Evolutionary conservation across 2,888 invertebrate species (phyloP), one percentile per base, ranked within the genome.

Genomic region (Hypercompe scribonia): DNA sequence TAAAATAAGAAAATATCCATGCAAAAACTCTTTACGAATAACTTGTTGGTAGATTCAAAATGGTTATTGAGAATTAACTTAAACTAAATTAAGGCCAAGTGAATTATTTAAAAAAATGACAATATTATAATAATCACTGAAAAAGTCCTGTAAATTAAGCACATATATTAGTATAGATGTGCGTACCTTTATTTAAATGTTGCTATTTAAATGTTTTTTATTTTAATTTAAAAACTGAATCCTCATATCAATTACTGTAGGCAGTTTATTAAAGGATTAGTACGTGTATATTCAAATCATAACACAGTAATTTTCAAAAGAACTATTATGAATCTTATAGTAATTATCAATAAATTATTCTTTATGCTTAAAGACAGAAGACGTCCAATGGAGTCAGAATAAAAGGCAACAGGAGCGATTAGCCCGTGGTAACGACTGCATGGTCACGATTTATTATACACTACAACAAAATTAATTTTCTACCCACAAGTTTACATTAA

Each of bases 361-460:
- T 78, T 82, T 82, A 79, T 73, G 70, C 74, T 75, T 74, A 68
- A 36, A 72, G 64, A 67, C 67, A 46, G 66, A 81, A 84, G 82
- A 81, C 84, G 83, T 86, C 88, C 88, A 58, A 87, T 84, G 75
- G 85, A 88, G 84, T 85, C 83, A 86, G 88, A 90, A 92, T 89
- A 90, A 90, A 90, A 91, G 87, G 90, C 89, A 91, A 94, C 95
- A 86, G 95, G 87, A 95, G 95, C 94, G 93, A 91, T 93, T 93
- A 87, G 92, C 94, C 91, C 79, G 81, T 83, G 93, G 95, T 94
- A 84, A 85, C 86, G 86, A 88, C 88, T 89, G 90, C 91, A 88
- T 90, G 90, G 90, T 94, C 94, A 95, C 94, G 94, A 94, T 91
- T 94, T 90, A 92, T 91, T 88, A 87, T 89, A 87, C 87, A 86